Evolutionary conservation across 1,140 invertebrate genomes (phyloP).

Genomic region (Tigriopus japonicus): DNA sequence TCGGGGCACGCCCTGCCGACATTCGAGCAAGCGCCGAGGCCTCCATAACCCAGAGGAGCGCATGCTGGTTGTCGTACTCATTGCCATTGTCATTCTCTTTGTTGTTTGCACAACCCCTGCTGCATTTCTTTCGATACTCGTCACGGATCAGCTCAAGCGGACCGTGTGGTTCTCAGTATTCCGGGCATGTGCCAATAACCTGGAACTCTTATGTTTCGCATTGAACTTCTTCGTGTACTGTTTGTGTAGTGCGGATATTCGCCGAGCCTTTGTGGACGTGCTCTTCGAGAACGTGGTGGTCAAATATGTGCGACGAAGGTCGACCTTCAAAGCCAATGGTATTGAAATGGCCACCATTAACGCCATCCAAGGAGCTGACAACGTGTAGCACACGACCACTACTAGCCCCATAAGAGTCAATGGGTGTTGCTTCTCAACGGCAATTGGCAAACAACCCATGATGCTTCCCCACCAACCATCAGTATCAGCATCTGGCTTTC

Average conservation of each 20-base stretch:
- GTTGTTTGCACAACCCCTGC: constrained; percentile 52
- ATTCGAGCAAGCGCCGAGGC: constrained; percentile 36
- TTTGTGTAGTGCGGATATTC: constrained; percentile 50
- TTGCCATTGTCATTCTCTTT: constrained; percentile 49
- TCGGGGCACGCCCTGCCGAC: constrained; percentile 21
- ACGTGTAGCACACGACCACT: no score
- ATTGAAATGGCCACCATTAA: not conserved
- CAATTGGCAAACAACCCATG: no score
- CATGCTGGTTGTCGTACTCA: constrained; percentile 42
- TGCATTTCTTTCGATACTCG: constrained; percentile 39
- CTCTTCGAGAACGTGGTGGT: constrained; percentile 1
- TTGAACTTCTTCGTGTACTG: constrained; percentile 61
- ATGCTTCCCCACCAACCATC: no score
- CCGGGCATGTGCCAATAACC: constrained; percentile 45
- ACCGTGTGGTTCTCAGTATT: constrained; percentile 42
- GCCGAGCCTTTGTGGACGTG: constrained; percentile 36
- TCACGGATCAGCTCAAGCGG: constrained; percentile 41
- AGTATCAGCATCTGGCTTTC: no score
- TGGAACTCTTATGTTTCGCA: constrained; percentile 53
- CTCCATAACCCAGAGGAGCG: constrained; percentile 48
- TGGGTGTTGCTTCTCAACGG: no score
- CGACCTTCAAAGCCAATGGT: not conserved
- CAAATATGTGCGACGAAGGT: not conserved
- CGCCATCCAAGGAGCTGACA: not conserved
- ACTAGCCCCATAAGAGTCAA: no score